These are phyloP conservation scores for Coregonus ussuriensis DNA, from an alignment of 2,797 vertebrate species.

Conservation along the genomic window DNA sequence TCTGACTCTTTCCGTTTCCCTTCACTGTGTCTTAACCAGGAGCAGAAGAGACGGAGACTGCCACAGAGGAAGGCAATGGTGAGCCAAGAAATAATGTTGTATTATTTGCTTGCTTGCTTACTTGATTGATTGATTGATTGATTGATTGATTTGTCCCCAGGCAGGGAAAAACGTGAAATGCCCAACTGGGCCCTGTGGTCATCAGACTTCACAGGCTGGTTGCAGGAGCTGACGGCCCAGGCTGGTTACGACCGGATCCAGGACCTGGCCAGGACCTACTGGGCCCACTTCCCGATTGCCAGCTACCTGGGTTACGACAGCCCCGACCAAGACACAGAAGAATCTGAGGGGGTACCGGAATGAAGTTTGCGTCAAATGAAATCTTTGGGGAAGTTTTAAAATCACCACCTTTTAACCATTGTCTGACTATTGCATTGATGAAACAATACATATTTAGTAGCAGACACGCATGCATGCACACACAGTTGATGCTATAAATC, in stretches of 20 bases:
- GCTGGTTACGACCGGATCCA: constrained; percentile 49
- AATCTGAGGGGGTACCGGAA: constrained; percentile 22
- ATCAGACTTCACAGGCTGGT: constrained; percentile 66
- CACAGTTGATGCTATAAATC: background rate
- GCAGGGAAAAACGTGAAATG: constrained; percentile 43
- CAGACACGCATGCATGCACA: background rate
- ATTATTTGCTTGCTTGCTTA: background rate
- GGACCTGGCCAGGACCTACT: constrained; percentile 64
- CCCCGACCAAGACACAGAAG: constrained; percentile 35
- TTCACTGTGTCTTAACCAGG: constrained; percentile 21
- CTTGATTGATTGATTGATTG: background rate
- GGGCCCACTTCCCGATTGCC: constrained; percentile 67
- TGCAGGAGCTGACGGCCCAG: constrained; percentile 60
- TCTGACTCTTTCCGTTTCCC: background rate
- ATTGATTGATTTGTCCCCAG: constrained; percentile 6
- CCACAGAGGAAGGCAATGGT: constrained; percentile 22
- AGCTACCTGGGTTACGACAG: constrained; percentile 58
- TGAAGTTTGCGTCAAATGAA: no score
- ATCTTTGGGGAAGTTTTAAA: background rate
- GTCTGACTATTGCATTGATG: background rate
- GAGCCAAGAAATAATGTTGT: background rate
- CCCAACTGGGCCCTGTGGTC: constrained; percentile 68
- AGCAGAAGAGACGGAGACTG: constrained; percentile 7
- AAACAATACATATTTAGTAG: background rate
- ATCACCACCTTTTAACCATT: background rate